Evolutionary conservation across 2,113 vertebrate genomes (phyloP), one percentile per base, ranked within the genome.

Genomic region (Rhabdornis inornatus): DNA sequence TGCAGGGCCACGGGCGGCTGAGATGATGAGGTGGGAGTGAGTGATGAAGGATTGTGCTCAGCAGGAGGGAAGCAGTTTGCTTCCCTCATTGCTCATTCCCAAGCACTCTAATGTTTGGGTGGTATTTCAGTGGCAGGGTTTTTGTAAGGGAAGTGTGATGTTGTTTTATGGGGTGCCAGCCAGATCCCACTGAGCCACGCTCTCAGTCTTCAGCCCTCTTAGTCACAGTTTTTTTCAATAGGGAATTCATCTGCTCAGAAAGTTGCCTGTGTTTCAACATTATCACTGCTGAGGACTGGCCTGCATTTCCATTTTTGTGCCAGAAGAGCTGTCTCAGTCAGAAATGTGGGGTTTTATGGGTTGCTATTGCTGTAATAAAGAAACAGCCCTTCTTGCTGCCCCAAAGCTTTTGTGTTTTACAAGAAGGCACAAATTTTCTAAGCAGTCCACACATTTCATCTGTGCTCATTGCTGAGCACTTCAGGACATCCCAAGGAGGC

Each of bases 161-260:
- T 70, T 94, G 94, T 94, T 95, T 92, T 59, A 65, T 83, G 90
- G 94, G 84, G 91, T 95, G 95, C 85, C 90, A 96, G 96, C 96
- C 95, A 94, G 90, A 95, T 96, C 93, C 93, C 84, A 94, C 84
- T 85, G 94, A 96, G 92, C 91, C 81, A 60, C 82, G 88, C 92
- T 95, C 87, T 88, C 78, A 57, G 23, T 70, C 87, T 59, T 80
- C 89, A 90, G 84, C 40, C 82, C 24, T 13, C 94, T 95, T 85
- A 92, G 87, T 97, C 91, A 95, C 84, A 50, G 68, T 9, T n/a
- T n/a, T 71, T 71, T 87, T 50, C 84, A 83, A 37, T 27, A 83
- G 78, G 78, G 70, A 59, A 77, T 88, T 92, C 77, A 79, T 92
- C 91, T 95, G 94, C 86, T 95, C 90, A 37, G 66, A 39, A 47